These are phyloP conservation scores for Suillia variegata DNA, from an alignment of 2,888 invertebrate genomes.

Conservation along the genomic window DNA sequence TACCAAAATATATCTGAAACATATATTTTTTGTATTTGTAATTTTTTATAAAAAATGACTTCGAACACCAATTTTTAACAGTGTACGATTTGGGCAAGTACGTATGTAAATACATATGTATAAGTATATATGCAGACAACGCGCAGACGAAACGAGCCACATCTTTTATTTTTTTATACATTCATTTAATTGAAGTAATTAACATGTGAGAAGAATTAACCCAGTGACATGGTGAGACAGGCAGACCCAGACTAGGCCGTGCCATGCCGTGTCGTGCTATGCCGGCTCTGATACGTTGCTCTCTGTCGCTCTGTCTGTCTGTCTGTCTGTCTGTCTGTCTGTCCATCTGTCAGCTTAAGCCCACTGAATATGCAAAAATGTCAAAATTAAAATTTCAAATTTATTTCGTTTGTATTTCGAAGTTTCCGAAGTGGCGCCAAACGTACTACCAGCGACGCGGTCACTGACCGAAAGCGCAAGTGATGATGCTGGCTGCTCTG, in stretches of 20 bases:
- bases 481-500: neutral
- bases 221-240: slow-evolving; percentile 22
- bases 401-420: too few relatives aligned
- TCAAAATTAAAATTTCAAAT: slow-evolving; percentile 6
- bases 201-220: slow-evolving; percentile 16
- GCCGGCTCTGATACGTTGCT: too few relatives aligned
- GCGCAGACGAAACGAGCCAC: slow-evolving; percentile 36
- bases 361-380: slow-evolving; percentile 35
- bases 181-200: slow-evolving; percentile 13
- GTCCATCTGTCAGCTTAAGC: slow-evolving; percentile 17
- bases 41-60: too few relatives aligned
- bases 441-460: slow-evolving; percentile 17
- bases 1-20: too few relatives aligned
- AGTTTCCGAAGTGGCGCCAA: neutral
- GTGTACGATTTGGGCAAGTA: too few relatives aligned
- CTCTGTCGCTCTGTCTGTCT: slow-evolving; percentile 38
- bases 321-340: slow-evolving; percentile 29
- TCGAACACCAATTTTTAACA: too few relatives aligned
- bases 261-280: too few relatives aligned
- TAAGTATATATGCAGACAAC: too few relatives aligned
- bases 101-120: too few relatives aligned
- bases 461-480: neutral
- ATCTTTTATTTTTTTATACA: neutral
- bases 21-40: too few relatives aligned
- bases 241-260: too few relatives aligned